Percentiles rank a stretch among this genome's conserved stretches.
Conservation (phyloP, 2,888 invertebrate species). For the Rotaria macrura region DNA sequence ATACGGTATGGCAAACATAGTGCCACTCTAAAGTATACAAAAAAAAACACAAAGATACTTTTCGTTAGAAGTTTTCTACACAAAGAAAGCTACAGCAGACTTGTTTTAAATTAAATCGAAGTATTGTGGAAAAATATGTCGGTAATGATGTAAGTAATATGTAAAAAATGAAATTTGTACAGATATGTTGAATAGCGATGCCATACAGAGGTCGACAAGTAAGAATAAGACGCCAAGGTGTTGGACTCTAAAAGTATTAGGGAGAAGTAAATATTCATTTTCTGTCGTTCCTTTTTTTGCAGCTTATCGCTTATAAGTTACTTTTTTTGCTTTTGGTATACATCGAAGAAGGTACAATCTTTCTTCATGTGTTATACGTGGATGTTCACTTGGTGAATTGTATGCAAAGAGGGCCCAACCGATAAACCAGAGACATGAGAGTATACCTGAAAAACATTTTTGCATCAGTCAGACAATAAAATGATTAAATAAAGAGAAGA, state of each 20-base stretch:
- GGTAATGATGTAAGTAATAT: conserved; percentile 28
- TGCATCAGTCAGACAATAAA: background rate
- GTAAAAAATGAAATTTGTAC: conserved; percentile 27
- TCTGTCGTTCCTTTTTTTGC: no score
- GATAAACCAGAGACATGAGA: background rate
- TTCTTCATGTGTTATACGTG: background rate
- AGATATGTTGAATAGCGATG: conserved; percentile 4
- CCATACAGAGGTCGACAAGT: background rate
- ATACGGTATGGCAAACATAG: conserved; percentile 29
- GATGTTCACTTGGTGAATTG: conserved; percentile 18
- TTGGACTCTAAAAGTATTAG: background rate
- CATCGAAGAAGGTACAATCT: background rate
- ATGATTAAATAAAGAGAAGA: background rate
- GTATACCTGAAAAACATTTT: background rate
- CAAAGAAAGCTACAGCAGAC: no score
- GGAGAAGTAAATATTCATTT: background rate
- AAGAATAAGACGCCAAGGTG: background rate
- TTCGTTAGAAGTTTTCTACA: background rate
- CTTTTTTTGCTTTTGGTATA: background rate
- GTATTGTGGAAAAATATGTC: conserved; percentile 21
- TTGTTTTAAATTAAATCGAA: conserved; percentile 23
- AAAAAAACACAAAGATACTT: background rate
- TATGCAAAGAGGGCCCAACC: background rate
- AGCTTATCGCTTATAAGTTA: no score
- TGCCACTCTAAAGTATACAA: conserved; percentile 25